These are phyloP conservation scores for Melanotaenia nigrans DNA, from an alignment of 2,797 vertebrate species.

Conservation along the genomic window DNA sequence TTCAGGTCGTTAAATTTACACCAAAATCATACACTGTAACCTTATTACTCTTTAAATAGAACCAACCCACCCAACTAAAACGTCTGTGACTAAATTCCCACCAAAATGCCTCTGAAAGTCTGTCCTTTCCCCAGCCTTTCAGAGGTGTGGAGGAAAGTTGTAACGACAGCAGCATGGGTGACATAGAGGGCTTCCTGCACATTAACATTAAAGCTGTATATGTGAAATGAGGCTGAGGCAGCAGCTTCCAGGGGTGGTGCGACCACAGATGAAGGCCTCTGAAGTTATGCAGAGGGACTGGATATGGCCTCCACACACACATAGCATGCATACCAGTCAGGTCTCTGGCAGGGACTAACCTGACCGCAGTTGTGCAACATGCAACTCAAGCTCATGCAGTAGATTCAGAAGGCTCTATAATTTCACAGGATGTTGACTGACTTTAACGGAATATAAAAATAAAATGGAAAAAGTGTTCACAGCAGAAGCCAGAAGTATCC, in stretches of 20 bases:
- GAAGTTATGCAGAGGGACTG: slow-evolving; percentile 28
- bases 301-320: slow-evolving; percentile 56
- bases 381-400: slow-evolving; percentile 41
- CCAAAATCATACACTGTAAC: neutral
- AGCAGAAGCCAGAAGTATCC: neutral
- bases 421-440: neutral
- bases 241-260: slow-evolving; percentile 11
- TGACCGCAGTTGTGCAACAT: slow-evolving; percentile 62
- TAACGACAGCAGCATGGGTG: slow-evolving; percentile 4
- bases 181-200: neutral
- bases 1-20: neutral
- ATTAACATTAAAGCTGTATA: slow-evolving; percentile 14
- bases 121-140: slow-evolving; percentile 10
- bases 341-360: slow-evolving; percentile 50
- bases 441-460: slow-evolving; percentile 1
- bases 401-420: neutral
- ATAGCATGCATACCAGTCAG: slow-evolving; percentile 67
- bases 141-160: slow-evolving; percentile 7
- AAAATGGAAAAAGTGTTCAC: neutral
- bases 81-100: neutral
- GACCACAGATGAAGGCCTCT: slow-evolving; percentile 32
- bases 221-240: slow-evolving; percentile 18
- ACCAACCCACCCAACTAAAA: neutral
- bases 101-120: slow-evolving; percentile 10
- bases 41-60: slow-evolving; percentile 8